Evolutionary conservation across 1,140 invertebrate species (phyloP).

Genomic region (Drosophila chauvacae): DNA sequence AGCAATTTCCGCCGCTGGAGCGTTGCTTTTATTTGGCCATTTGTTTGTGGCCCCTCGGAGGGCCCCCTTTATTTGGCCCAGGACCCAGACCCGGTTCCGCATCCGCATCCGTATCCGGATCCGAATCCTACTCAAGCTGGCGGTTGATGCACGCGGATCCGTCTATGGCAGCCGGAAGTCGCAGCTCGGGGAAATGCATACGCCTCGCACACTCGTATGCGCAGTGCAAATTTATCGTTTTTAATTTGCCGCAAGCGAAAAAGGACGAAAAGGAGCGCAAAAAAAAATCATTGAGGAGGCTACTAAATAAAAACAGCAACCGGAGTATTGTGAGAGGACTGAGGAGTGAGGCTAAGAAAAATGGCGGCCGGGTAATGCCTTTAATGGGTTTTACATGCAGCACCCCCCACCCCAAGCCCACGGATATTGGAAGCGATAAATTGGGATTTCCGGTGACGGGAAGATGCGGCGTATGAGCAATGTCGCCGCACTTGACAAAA

Average conservation of each 20-base stretch:
- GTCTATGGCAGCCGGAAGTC: constrained; percentile 60
- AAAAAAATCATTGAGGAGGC: constrained; percentile 29
- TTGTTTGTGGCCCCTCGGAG: constrained; percentile 55
- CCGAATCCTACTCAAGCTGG: constrained; percentile 19
- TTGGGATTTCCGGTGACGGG: constrained; percentile 74
- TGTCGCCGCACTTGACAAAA: constrained; percentile 24
- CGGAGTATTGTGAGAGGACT: constrained; percentile 24
- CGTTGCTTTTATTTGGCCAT: constrained; percentile 75
- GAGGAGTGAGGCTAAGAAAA: constrained; percentile 48
- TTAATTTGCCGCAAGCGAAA: constrained; percentile 79
- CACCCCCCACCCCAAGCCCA: constrained; percentile 22
- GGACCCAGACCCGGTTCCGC: not conserved
- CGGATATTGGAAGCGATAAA: constrained; percentile 83
- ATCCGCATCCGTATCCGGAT: constrained; percentile 21
- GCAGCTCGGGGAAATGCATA: constrained; percentile 40
- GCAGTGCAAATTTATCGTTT: constrained; percentile 81
- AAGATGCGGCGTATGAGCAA: constrained; percentile 61
- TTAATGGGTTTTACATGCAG: constrained; percentile 77
- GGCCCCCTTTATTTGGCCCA: constrained; percentile 29
- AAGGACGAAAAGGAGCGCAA: constrained; percentile 18
- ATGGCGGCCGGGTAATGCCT: constrained; percentile 73
- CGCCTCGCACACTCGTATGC: constrained; percentile 51
- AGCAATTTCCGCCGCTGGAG: constrained; percentile 65
- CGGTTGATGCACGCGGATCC: constrained; percentile 71
- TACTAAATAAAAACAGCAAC: constrained; percentile 48